Base-by-base conservation (phyloP, 2,888 invertebrate genomes). In the Aromia moschata region DNA sequence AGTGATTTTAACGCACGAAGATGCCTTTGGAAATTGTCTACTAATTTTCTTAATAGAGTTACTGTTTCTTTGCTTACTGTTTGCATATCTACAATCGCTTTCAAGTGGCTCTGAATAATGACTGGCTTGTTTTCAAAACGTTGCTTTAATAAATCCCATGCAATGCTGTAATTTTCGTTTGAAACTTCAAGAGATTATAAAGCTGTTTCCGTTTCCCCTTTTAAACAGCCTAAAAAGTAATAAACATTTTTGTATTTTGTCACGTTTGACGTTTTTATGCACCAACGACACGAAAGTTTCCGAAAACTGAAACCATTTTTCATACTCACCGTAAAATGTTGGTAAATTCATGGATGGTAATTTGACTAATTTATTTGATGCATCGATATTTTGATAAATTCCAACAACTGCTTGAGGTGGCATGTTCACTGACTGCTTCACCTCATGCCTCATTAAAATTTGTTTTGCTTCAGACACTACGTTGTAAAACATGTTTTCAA, bases 41-140 rank as follows among this genome's bases (percentile, higher is more conserved):
- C 30, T 10, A 65, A 31, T 33, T 55, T 53, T 45, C 58, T 25
- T 37, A 65, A 56, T 2, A 33, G 17, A 9, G 15, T 5, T 47
- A 52, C 31, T 14, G 58, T 46, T 40, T 58, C 47, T 25, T 61
- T 61, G 1, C 14, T 25, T 31, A 64, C 54, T 7, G 3, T 9
- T 4, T 57, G 62, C 10, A 46, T 16, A 40, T 64, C 62, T 30
- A 66, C 44, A 5, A 68, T 44, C 1, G 60, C 46, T 3, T 58
- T 55, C 11, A 66, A 31, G 30, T 68, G 62, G 16, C 44, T 59
- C 31, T 65, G 58, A 10, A 67, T 60, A 16, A 62, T 64, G 1
- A 59, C n/a, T 0, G 56, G 45, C 51, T 65, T 61, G 15, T 68
- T 62, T 46, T 64, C 62, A 44, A 53, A 69, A 1, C 64, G 47